phyloP scores from a whole-genome alignment of 1,140 invertebrate genomes.

The Onthophagus taurus region DNA sequence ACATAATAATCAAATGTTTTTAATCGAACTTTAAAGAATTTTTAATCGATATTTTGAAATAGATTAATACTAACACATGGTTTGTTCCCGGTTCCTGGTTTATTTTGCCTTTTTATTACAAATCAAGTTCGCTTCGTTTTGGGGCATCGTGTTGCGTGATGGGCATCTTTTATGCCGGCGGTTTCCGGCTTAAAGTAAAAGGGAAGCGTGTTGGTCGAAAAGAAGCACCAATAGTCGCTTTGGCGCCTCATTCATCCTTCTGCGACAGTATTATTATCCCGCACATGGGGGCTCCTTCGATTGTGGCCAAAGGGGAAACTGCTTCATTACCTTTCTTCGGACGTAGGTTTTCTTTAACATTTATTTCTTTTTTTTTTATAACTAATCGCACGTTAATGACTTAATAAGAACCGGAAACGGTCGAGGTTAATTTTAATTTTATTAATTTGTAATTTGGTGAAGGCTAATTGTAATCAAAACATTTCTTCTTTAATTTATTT shows the following conservation, averaged over 20 bases:
- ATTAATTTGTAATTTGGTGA: too few relatives aligned
- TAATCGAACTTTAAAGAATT: neutral
- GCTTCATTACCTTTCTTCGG: conserved; percentile 74
- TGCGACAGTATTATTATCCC: conserved; percentile 80
- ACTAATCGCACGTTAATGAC: too few relatives aligned
- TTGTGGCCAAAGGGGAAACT: conserved; percentile 79
- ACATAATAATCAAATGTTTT: too few relatives aligned
- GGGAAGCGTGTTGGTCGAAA: conserved; percentile 48
- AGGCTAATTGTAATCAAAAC: conserved; percentile 16
- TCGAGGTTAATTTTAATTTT: too few relatives aligned
- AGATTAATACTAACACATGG: too few relatives aligned
- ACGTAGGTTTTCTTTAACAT: conserved; percentile 55
- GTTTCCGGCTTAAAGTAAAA: conserved; percentile 67
- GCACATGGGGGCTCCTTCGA: conserved; percentile 69
- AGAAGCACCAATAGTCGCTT: conserved; percentile 70
- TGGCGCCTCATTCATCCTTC: conserved; percentile 85
- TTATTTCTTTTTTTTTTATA: too few relatives aligned
- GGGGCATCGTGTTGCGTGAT: conserved; percentile 57
- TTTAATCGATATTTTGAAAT: neutral
- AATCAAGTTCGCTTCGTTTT: conserved; percentile 48
- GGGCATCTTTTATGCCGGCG: conserved; percentile 64
- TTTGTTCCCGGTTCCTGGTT: too few relatives aligned
- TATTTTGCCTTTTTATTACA: too few relatives aligned
- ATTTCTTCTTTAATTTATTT: conserved; percentile 7
- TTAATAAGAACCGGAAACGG: too few relatives aligned